A percentile compares a stretch with the other conserved stretches of the same genome.
Conservation (phyloP, 1,140 invertebrate genomes). For the Muscidifurax raptorellus region DNA sequence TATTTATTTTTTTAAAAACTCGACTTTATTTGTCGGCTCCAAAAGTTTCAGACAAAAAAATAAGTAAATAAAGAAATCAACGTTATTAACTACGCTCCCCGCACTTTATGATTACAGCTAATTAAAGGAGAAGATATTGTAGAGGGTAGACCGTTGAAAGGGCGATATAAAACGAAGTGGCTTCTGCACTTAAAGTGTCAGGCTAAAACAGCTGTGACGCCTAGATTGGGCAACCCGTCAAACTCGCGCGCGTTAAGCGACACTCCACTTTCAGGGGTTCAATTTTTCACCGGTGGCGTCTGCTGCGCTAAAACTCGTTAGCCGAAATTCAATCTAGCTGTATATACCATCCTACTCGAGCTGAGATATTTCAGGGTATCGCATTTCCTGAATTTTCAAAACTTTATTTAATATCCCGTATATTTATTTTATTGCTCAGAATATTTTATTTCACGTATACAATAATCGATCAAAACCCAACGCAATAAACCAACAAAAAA, state of each 20-base stretch:
- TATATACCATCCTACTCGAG: not conserved
- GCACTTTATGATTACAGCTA: not conserved
- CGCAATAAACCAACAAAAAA: too few relatives aligned
- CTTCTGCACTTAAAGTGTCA: slow-evolving; percentile 12
- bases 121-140: not conserved
- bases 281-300: slow-evolving; percentile 20
- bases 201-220: slow-evolving; percentile 21
- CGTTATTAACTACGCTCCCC: too few relatives aligned
- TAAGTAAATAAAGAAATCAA: too few relatives aligned
- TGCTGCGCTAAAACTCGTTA: slow-evolving; percentile 10
- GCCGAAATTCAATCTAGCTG: not conserved
- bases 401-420: too few relatives aligned
- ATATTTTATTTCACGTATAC: too few relatives aligned
- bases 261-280: slow-evolving; percentile 24
- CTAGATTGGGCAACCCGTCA: slow-evolving; percentile 35
- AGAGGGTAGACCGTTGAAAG: not conserved
- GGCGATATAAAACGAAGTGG: not conserved
- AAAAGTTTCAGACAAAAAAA: too few relatives aligned
- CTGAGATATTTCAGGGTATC: not conserved
- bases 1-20: too few relatives aligned
- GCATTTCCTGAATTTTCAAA: not conserved
- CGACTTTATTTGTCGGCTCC: too few relatives aligned
- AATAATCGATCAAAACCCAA: too few relatives aligned
- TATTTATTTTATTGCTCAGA: too few relatives aligned
- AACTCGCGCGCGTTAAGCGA: not conserved